A percentile compares a stretch with the other conserved stretches of the same genome.
These are phyloP conservation scores for Muscina levida DNA, from an alignment of 2,888 invertebrate species.

Conservation along the genomic window DNA sequence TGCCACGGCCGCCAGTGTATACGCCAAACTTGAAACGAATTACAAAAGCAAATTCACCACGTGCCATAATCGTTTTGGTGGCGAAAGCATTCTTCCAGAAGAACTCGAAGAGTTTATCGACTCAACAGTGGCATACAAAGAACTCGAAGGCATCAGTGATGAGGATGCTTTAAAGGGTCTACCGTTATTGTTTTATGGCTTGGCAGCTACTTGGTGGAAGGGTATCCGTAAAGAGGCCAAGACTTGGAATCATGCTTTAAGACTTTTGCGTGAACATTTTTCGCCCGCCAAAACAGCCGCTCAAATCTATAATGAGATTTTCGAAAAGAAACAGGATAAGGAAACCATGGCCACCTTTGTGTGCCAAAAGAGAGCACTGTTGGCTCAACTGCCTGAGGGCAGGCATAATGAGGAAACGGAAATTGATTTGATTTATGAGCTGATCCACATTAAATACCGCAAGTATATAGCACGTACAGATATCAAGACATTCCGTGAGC, in stretches of 20 bases:
- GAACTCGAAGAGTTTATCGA: too few relatives aligned
- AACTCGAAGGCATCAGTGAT: too few relatives aligned
- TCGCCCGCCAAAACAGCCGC: constrained; percentile 76
- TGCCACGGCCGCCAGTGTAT: constrained; percentile 66
- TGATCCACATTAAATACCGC: constrained; percentile 76
- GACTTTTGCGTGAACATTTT: constrained; percentile 77
- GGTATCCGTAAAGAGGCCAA: too few relatives aligned
- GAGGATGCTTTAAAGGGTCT: too few relatives aligned
- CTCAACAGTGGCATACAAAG: constrained; percentile 75
- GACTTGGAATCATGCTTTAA: constrained; percentile 72
- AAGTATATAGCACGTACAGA: constrained; percentile 73
- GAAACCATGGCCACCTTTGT: constrained; percentile 72
- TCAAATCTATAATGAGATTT: constrained; percentile 77
- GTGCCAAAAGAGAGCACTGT: too few relatives aligned
- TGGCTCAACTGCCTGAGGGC: constrained; percentile 71
- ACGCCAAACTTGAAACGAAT: constrained; percentile 51
- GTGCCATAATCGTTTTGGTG: too few relatives aligned
- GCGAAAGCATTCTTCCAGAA: too few relatives aligned
- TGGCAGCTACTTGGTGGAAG: constrained; percentile 76
- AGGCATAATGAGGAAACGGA: constrained; percentile 75
- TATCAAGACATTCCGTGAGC: constrained; percentile 73
- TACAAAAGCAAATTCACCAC: too few relatives aligned
- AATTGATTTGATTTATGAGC: too few relatives aligned
- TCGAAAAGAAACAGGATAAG: constrained; percentile 69
- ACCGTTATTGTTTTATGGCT: too few relatives aligned